Percentiles rank a stretch among this genome's conserved stretches.
Conservation (phyloP, 2,888 invertebrate species). For the Furcula furcula region DNA sequence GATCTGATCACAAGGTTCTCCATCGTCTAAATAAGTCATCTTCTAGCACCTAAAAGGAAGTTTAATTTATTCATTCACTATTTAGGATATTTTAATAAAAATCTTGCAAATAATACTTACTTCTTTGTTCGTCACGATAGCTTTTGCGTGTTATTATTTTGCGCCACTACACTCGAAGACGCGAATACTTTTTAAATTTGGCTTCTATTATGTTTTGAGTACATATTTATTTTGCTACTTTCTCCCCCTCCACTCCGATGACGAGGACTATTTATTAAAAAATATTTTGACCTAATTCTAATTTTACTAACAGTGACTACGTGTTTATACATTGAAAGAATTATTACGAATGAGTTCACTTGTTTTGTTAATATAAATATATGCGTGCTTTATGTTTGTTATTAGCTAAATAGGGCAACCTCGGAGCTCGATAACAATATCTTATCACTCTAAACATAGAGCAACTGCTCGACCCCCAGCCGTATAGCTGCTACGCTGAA, state of each 20-base stretch:
- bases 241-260: constrained; percentile 9
- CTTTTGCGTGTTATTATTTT: constrained; percentile 4
- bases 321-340: neutral
- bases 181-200: constrained; percentile 54
- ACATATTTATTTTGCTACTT: constrained; percentile 17
- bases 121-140: constrained; percentile 16
- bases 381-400: neutral
- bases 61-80: no score
- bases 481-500: neutral
- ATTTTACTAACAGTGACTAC: neutral
- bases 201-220: constrained; percentile 31
- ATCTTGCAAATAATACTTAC: neutral
- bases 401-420: constrained; percentile 1
- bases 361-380: neutral
- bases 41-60: constrained; percentile 5
- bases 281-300: constrained; percentile 1
- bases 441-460: neutral
- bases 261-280: constrained; percentile 6
- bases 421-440: neutral
- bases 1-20: constrained; percentile 25
- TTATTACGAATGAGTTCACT: neutral
- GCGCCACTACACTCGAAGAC: constrained; percentile 27
- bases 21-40: constrained; percentile 32
- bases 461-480: neutral
- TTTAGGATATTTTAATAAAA: neutral